phyloP scores from a whole-genome alignment of 1,140 invertebrate species.

The Drosophila tani region DNA sequence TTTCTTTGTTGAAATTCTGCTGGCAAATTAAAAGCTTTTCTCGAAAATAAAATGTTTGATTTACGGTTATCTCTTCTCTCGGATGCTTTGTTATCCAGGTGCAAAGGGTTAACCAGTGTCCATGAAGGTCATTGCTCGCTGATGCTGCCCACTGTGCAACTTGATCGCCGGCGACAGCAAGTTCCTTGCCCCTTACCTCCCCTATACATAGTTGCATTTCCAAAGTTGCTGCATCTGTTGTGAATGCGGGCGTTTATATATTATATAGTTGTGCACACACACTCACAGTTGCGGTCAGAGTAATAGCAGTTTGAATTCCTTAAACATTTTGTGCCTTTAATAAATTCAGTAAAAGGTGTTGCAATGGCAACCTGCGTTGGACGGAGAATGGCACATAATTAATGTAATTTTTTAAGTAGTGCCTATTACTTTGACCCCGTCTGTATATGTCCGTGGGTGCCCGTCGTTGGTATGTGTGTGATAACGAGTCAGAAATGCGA shows the following conservation, averaged over 20 bases:
- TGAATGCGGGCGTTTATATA: slow-evolving; percentile 62
- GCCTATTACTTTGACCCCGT: not conserved
- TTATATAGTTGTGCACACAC: slow-evolving; percentile 32
- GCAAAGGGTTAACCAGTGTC: slow-evolving; percentile 10
- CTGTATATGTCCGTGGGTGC: slow-evolving; percentile 23
- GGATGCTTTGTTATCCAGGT: slow-evolving; percentile 35
- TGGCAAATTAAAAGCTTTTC: slow-evolving; percentile 2
- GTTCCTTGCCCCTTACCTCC: not conserved
- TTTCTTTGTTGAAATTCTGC: not conserved
- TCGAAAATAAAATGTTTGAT: slow-evolving; percentile 15
- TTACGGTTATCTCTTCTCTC: slow-evolving; percentile 22
- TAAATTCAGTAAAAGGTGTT: not conserved
- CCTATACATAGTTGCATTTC: slow-evolving; percentile 14
- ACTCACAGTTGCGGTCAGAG: not conserved
- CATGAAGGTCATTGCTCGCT: slow-evolving; percentile 38
- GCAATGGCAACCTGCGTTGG: too few species aligned
- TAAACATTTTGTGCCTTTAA: too few species aligned
- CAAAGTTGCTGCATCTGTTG: slow-evolving; percentile 46
- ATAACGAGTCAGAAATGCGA: slow-evolving; percentile 68
- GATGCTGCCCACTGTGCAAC: slow-evolving; percentile 63
- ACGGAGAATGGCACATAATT: too few species aligned
- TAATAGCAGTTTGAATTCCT: not conserved
- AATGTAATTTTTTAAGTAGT: not conserved
- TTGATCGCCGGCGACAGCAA: slow-evolving; percentile 17
- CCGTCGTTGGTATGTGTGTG: slow-evolving; percentile 37